Base-by-base conservation (phyloP, 2,888 invertebrate genomes). In the Drosophila multiciliata region DNA sequence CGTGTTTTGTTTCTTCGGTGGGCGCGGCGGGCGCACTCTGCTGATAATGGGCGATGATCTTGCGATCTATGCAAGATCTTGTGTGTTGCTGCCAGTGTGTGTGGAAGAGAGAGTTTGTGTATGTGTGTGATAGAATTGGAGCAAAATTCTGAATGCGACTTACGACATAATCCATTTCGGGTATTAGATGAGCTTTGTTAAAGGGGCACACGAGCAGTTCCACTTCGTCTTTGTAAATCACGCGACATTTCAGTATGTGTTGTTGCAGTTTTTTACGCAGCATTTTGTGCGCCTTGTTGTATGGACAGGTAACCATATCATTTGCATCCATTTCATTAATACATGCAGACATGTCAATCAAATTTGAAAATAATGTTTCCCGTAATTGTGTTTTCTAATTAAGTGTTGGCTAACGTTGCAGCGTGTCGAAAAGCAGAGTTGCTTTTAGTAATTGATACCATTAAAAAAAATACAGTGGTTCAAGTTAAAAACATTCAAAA, bases 221-320 rank as follows among this genome's bases (percentile, higher is more conserved):
- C 0, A 92, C 87, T 17, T 94, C 92, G 0, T 93, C 93, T 73
- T 94, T 90, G 57, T 94, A 93, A n/a, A 93, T 92, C 6, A 68
- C 89, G 0, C 94, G 87, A 64, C 95, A 95, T 80, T 95, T 95
- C 9, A 94, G 92, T 0, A 95, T 80, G 67, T 95, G 95, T 0
- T 93, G 91, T 45, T 95, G 94, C 87, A 95, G 93, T 0, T 94
- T 88, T 45, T 93, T 94, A 12, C 94, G 93, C 9, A 94, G 92
- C 12, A 95, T 93, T 33, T 93, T 93, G 67, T 95, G 95, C 0
- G 94, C 73, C 40, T 87, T 89, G 76, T 95, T 94, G 90, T 95
- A 95, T 0, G 95, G 95, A 66, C 95, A 95, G 0, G 92, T 90
- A 9, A 94, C 91, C 87, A 94, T 87, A 38, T 94, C 92, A 0